Conservation (phyloP, 2,797 vertebrate genomes). For the Anabacerthia variegaticeps region DNA sequence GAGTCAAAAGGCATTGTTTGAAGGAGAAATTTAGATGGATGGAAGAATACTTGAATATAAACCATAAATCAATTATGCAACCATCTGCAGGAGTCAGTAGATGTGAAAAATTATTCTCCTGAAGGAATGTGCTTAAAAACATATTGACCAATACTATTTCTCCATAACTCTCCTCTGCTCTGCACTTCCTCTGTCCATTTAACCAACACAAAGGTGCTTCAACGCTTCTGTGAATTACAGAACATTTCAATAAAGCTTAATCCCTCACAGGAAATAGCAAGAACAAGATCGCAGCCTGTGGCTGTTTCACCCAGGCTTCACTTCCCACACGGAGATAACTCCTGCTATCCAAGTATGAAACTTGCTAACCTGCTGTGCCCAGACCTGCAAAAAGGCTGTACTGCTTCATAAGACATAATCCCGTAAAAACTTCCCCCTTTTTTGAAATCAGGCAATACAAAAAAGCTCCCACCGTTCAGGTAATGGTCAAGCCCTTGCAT, state of each 20-base stretch:
- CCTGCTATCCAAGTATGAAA: neutral
- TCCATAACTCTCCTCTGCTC: neutral
- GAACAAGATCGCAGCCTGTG: neutral
- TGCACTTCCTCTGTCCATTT: neutral
- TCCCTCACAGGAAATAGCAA: neutral
- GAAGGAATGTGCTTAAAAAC: neutral
- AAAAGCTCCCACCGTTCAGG: neutral
- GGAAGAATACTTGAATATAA: neutral
- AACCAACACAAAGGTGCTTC: neutral
- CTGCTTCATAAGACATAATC: neutral
- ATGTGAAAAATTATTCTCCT: neutral
- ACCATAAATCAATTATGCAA: conserved; percentile 12
- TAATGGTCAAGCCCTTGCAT: neutral
- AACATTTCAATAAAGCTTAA: neutral
- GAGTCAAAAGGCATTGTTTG: conserved; percentile 19
- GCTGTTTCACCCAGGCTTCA: neutral
- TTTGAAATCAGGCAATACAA: neutral
- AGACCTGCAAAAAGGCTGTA: neutral
- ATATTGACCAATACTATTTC: neutral
- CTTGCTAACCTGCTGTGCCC: neutral
- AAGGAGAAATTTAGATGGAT: conserved; percentile 2
- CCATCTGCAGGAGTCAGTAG: neutral
- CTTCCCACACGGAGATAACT: neutral
- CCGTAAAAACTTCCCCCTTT: neutral
- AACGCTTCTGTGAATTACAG: neutral